A percentile compares a stretch with the other conserved stretches of the same genome.
These are phyloP conservation scores for Phalera bucephala DNA, from an alignment of 2,888 invertebrate genomes.

Conservation along the genomic window DNA sequence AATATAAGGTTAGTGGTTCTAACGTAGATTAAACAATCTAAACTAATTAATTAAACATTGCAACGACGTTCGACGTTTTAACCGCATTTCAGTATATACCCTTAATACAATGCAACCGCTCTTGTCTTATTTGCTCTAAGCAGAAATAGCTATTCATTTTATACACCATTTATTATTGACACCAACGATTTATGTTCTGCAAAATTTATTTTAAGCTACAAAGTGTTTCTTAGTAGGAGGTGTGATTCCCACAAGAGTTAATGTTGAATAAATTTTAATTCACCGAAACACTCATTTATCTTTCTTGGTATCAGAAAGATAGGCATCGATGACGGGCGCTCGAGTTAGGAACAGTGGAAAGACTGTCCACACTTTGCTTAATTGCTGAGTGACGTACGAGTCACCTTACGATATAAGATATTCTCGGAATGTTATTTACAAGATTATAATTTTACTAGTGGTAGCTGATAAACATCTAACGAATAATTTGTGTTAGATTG, in stretches of 20 bases:
- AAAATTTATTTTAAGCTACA: conserved; percentile 21
- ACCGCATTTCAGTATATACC: conserved; percentile 3
- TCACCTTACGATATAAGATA: conserved; percentile 26
- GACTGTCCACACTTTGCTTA: conserved; percentile 48
- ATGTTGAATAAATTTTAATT: conserved; percentile 38
- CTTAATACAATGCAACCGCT: conserved; percentile 21
- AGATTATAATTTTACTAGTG: conserved; percentile 22
- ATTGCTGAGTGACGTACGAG: conserved; percentile 44
- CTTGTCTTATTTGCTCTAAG: conserved; percentile 30
- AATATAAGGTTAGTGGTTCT: too few species aligned
- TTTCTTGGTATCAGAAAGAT: conserved; percentile 51
- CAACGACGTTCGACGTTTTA: conserved; percentile 13
- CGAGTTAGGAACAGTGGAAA: conserved; percentile 40
- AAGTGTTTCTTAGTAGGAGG: conserved; percentile 7
- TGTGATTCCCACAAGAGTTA: conserved; percentile 20
- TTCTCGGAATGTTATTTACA: conserved; percentile 36
- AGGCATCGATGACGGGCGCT: conserved; percentile 26
- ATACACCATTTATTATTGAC: conserved; percentile 39
- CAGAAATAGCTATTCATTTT: conserved; percentile 31
- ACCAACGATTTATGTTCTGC: conserved; percentile 32
- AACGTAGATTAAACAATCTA: too few species aligned
- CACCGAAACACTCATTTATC: conserved; percentile 52
- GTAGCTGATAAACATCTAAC: too few species aligned
- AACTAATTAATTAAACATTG: too few species aligned
- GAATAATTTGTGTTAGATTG: too few species aligned